Base-by-base conservation (phyloP, 2,113 vertebrate species). In the Lagenorhynchus albirostris region DNA sequence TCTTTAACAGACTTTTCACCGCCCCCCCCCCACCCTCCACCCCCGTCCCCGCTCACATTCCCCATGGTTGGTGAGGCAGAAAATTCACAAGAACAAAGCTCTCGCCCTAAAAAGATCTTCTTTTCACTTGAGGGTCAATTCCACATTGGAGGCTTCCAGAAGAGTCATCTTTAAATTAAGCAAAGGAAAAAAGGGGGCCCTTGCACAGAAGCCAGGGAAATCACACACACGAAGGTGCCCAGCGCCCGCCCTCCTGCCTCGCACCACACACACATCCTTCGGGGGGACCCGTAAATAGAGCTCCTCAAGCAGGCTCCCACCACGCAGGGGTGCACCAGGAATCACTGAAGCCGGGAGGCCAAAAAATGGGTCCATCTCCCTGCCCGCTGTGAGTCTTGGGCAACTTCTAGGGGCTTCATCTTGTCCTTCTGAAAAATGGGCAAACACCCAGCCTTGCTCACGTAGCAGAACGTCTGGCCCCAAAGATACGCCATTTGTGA, bases 21-120 rank as follows among this genome's bases (percentile, higher is more conserved):
- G 44, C 7, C 70, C 47, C 47, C n/a, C 44, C 47, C 41, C 41
- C 41, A 41, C 41, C 41, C 41, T 41, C 41, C 47, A 12, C 91
- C 84, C 44, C 50, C 1, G 1, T 2, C 10, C 33, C 12, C 63
- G 80, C 92, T 58, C 67, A 70, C 97, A 97, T 98, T 97, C 97
- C 95, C 97, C 80, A 60, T 10, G 97, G 92, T 94, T 95, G 95
- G 95, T 70, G 89, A 97, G 96, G 97, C 95, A 96, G 97, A 97
- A 97, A 97, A 97, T 97, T 96, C 82, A 84, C 82, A 41, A 58
- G 97, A 97, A 97, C 95, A 98, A 97, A 98, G 97, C 95, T 96
- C 89, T 79, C 41, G 89, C 55, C 95, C 95, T 92, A 63, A 96
- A 96, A 86, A 93, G 94, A 95, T 94, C 84, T 50, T 94, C 92